A percentile compares a stretch with the other conserved stretches of the same genome.
phyloP scores from a whole-genome alignment of 2,113 vertebrate species.

The Psilopsiagon aymara region DNA sequence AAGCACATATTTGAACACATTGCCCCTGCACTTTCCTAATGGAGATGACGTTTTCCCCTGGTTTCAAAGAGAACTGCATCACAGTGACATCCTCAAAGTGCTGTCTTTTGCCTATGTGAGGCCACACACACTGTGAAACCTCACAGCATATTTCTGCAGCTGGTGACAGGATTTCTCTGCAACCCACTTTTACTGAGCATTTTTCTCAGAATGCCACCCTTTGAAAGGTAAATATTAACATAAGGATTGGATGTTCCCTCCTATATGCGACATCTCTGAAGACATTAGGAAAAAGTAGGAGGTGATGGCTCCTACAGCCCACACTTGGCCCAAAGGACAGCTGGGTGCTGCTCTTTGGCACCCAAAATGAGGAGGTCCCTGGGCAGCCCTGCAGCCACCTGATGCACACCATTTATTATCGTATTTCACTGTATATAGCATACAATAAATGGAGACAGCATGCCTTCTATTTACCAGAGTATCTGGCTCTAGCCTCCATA shows the following conservation, averaged over 20 bases:
- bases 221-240: neutral
- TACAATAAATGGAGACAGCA: neutral
- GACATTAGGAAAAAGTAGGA: neutral
- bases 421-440: neutral
- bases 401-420: rapidly evolving
- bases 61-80: neutral
- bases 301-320: neutral
- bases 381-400: neutral
- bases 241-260: neutral
- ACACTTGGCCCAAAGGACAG: rapidly evolving
- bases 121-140: neutral
- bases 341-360: neutral
- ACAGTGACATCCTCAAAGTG: neutral
- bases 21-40: neutral
- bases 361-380: neutral
- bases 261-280: rapidly evolving
- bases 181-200: neutral
- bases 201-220: neutral
- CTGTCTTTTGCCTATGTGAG: neutral
- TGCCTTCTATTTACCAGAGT: neutral
- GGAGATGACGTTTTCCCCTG: neutral
- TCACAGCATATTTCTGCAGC: neutral
- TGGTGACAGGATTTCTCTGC: neutral
- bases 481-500: neutral
- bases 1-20: neutral